phyloP scores from a whole-genome alignment of 1,140 invertebrate genomes.

The Papilio dardanus region DNA sequence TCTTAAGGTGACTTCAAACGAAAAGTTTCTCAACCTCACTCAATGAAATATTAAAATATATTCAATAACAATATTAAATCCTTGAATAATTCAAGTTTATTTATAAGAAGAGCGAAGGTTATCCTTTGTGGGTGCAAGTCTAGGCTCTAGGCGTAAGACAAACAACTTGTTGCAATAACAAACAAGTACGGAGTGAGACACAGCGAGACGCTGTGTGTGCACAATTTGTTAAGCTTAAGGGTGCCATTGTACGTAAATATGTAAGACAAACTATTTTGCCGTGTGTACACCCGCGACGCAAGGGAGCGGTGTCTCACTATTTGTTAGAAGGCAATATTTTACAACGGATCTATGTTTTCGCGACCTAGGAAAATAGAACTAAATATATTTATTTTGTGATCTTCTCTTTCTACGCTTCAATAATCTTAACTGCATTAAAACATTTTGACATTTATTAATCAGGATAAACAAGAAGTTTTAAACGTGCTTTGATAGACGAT shows the following conservation, averaged over 20 bases:
- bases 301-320: not conserved
- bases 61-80: not conserved
- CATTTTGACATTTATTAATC: not conserved
- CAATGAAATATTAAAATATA: not conserved
- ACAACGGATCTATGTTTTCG: not conserved
- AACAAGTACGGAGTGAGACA: slow-evolving; percentile 23
- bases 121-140: not conserved
- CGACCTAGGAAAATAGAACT: not conserved
- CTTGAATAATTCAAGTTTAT: slow-evolving; percentile 3
- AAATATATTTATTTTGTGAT: not conserved
- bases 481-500: not conserved
- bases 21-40: not conserved
- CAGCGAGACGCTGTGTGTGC: not conserved
- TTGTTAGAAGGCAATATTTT: not conserved
- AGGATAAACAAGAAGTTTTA: not conserved
- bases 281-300: not conserved
- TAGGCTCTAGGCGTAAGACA: not conserved
- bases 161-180: slow-evolving; percentile 31
- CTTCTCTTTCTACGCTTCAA: not conserved
- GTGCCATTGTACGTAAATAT: slow-evolving; percentile 26
- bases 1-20: slow-evolving; percentile 10
- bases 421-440: not conserved
- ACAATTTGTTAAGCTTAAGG: slow-evolving; percentile 27
- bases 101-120: not conserved
- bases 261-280: slow-evolving; percentile 12